Conservation (phyloP, 2,797 vertebrate genomes). For the Streptopelia turtur region DNA sequence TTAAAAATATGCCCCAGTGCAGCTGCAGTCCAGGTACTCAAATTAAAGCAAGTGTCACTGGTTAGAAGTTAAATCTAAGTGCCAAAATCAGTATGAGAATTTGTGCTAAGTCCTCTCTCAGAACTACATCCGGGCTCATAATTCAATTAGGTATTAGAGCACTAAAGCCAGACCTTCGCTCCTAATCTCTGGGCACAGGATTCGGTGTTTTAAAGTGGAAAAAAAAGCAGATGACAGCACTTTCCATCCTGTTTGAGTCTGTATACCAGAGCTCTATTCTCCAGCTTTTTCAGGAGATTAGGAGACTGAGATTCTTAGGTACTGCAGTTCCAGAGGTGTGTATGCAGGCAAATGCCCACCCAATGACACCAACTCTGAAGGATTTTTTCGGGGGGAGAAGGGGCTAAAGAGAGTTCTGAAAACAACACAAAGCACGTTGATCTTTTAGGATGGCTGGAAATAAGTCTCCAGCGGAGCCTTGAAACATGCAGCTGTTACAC, state of each 20-base stretch:
- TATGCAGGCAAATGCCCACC: background rate
- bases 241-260: background rate
- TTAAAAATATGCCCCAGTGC: background rate
- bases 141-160: constrained; percentile 38
- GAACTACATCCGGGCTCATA: background rate
- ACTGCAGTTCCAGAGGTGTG: background rate
- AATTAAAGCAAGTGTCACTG: constrained; percentile 14
- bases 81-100: constrained; percentile 41
- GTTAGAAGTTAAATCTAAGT: constrained; percentile 42
- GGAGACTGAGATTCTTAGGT: background rate
- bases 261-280: background rate
- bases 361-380: background rate
- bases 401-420: background rate
- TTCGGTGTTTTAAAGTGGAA: background rate
- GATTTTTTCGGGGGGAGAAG: too few species aligned
- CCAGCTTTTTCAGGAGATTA: background rate
- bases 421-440: background rate
- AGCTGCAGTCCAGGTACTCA: background rate
- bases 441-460: background rate
- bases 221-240: background rate
- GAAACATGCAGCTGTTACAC: background rate
- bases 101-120: background rate
- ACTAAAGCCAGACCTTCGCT: background rate
- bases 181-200: background rate
- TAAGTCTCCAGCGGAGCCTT: background rate